These are phyloP conservation scores for Deroptyus accipitrinus DNA, from an alignment of 2,113 vertebrate genomes.

Conservation along the genomic window DNA sequence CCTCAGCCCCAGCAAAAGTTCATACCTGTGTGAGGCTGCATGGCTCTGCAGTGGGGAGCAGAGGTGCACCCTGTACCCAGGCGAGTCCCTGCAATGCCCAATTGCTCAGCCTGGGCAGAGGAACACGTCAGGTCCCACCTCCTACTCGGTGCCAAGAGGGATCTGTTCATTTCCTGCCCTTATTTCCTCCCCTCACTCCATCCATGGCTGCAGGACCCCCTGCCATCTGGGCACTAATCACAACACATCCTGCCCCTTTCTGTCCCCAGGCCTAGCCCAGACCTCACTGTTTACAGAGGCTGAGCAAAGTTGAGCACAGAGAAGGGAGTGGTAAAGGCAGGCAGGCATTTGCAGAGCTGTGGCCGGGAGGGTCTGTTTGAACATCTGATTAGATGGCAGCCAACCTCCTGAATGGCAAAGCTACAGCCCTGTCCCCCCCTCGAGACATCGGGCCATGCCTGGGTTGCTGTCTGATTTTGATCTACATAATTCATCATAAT, in stretches of 20 bases:
- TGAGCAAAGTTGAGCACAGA: background rate
- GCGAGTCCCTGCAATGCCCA: rapidly evolving
- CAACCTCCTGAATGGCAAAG: background rate
- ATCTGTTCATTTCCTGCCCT: background rate
- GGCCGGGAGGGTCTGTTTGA: background rate
- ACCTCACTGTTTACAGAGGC: background rate
- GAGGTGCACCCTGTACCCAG: background rate
- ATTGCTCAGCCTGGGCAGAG: background rate
- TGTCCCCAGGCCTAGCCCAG: background rate
- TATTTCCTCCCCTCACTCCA: background rate
- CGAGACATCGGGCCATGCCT: background rate
- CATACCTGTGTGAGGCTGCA: background rate
- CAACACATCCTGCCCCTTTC: background rate
- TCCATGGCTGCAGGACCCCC: background rate
- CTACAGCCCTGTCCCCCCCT: background rate
- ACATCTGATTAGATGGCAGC: slow-evolving; percentile 10
- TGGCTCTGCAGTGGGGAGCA: background rate
- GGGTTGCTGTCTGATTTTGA: slow-evolving; percentile 43
- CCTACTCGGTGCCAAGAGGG: background rate
- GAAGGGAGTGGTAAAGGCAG: background rate
- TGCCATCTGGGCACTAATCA: background rate
- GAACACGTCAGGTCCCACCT: background rate
- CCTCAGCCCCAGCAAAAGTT: background rate
- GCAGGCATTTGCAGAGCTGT: background rate
- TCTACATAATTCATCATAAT: slow-evolving; percentile 50